These are phyloP conservation scores for Latrodectus geometricus DNA, from an alignment of 1,140 invertebrate species.

Conservation along the genomic window DNA sequence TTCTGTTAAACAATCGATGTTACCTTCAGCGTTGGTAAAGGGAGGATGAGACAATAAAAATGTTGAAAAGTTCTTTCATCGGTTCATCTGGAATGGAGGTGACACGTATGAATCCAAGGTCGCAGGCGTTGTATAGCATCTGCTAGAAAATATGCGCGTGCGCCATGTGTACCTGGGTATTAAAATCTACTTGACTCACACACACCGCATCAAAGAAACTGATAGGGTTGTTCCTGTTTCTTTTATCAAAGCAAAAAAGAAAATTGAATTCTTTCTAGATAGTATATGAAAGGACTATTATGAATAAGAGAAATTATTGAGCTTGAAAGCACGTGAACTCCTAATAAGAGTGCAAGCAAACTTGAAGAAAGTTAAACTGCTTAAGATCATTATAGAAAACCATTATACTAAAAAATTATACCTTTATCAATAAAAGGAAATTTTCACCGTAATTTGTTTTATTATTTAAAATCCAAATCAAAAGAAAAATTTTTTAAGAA, in stretches of 20 bases:
- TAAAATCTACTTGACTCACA: slow-evolving; percentile 16
- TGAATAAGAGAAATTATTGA: too few relatives aligned
- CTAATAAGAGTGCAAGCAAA: too few relatives aligned
- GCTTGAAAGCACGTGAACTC: too few relatives aligned
- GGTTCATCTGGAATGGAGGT: slow-evolving; percentile 29
- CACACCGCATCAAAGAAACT: slow-evolving; percentile 4
- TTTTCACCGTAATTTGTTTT: too few relatives aligned
- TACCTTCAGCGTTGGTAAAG: slow-evolving; percentile 3
- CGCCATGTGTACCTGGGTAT: background rate
- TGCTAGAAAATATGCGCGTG: background rate
- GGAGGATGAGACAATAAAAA: slow-evolving; percentile 2
- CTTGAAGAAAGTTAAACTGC: too few relatives aligned
- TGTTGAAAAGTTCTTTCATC: background rate
- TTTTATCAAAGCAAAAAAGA: background rate
- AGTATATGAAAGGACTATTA: background rate
- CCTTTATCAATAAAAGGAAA: too few relatives aligned
- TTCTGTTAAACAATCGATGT: slow-evolving; percentile 43
- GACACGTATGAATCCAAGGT: slow-evolving; percentile 32
- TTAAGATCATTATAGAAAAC: too few relatives aligned
- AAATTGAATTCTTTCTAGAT: background rate
- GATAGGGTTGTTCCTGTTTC: slow-evolving; percentile 5
- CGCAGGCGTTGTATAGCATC: background rate
- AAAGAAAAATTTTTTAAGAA: too few relatives aligned
- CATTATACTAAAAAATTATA: too few relatives aligned
- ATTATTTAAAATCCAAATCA: too few relatives aligned